These are phyloP conservation scores for Heliconius hewitsoni DNA, from an alignment of 1,140 invertebrate species.

Conservation along the genomic window DNA sequence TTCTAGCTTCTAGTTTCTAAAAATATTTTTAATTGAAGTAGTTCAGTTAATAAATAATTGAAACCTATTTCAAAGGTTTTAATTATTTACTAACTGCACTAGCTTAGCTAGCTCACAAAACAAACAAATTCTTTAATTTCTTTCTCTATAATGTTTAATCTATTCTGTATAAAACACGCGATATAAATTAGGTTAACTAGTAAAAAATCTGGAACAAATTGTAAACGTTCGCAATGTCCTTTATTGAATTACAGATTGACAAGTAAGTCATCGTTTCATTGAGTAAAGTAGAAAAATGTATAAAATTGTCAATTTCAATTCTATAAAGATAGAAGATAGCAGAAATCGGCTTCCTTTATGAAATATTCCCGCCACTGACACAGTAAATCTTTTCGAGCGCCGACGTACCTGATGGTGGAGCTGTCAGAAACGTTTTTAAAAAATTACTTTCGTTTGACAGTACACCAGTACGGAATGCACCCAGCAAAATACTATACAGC, in stretches of 20 bases:
- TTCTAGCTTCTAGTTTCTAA: no score
- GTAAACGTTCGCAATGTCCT: no score
- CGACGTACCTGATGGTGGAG: conserved; percentile 40
- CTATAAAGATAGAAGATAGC: conserved; percentile 5
- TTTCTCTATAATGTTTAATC: no score
- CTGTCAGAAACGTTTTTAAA: conserved; percentile 66
- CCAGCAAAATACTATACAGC: conserved; percentile 47
- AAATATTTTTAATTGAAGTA: no score
- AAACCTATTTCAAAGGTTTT: no score
- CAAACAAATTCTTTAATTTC: no score
- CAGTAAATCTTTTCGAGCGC: conserved; percentile 54
- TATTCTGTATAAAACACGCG: no score
- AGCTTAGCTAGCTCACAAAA: no score
- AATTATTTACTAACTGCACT: no score
- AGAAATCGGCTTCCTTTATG: conserved; percentile 20
- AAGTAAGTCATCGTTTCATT: neutral
- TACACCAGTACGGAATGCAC: conserved; percentile 43
- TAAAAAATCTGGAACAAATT: no score
- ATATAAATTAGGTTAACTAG: no score
- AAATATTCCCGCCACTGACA: conserved; percentile 44
- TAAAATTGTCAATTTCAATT: neutral
- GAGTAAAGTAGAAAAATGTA: neutral
- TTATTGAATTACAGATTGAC: neutral
- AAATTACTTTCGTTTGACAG: conserved; percentile 68
- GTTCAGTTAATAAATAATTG: no score